phyloP scores from a whole-genome alignment of 2,113 vertebrate species.

The Raja brachyura region DNA sequence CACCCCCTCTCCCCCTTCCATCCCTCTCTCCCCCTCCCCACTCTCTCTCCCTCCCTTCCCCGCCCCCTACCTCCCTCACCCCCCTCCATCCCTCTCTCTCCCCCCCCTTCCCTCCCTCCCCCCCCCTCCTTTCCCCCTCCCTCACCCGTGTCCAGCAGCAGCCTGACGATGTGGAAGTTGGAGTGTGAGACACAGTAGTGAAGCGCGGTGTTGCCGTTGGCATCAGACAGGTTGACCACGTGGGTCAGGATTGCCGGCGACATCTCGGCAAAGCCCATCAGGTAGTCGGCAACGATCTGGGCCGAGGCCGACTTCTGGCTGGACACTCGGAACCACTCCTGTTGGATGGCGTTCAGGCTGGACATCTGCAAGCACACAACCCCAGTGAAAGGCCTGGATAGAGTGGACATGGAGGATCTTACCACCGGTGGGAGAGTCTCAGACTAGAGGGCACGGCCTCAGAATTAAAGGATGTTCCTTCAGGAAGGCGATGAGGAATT shows the following conservation, averaged over 20 bases:
- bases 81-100: no score
- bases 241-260: conserved; percentile 67
- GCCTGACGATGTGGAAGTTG: conserved; percentile 75
- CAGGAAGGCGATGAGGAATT: no score
- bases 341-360: conserved; percentile 70
- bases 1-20: no score
- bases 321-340: conserved; percentile 89
- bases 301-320: conserved; percentile 74
- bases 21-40: no score
- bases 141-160: conserved; percentile 83
- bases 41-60: no score
- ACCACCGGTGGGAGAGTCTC: no score
- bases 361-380: conserved; percentile 55
- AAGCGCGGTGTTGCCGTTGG: conserved; percentile 87
- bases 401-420: no score
- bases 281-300: conserved; percentile 63
- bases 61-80: rapidly evolving
- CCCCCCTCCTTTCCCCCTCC: background rate
- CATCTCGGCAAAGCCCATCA: conserved; percentile 69
- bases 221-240: conserved; percentile 81
- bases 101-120: no score
- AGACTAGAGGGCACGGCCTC: no score
- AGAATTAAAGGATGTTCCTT: no score
- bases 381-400: background rate
- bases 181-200: conserved; percentile 96